Base-by-base conservation (phyloP, 2,888 invertebrate species). In the Dryadula phaetusa region DNA sequence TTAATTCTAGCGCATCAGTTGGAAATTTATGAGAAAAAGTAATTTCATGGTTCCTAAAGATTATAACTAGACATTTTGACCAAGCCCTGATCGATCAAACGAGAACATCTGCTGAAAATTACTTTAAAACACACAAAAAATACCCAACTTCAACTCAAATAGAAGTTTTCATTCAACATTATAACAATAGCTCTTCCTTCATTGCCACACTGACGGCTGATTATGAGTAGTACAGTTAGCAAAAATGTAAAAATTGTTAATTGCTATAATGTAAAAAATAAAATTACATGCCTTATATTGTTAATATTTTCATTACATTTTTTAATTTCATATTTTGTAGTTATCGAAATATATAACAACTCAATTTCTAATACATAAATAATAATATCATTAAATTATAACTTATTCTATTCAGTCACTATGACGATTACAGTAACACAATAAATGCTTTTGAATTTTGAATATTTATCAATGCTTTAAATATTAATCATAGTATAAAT, bases 131-230 rank as follows among this genome's bases (percentile, higher is more conserved):
- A 81, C 79, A 81, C 81, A 86, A 88, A 88, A 91, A 88, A 85
- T 79, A 82, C 83, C 85, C 84, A 82, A 82, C 83, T 84, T 81
- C 85, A 86, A 87, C 88, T 88, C 87, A 91, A 90, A 92, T 91
- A 87, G 90, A 85, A 89, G 83, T 92, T 92, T 92, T 92, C 92
- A 92, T 92, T 92, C 90, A 92, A 85, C 84, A 83, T 83, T 82
- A 83, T 81, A 91, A 92, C 92, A 92, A 92, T 90, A 83, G 92
- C 77, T 86, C 87, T 89, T 90, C 90, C 89, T 92, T 91, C 91
- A 92, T 92, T 92, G 91, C 90, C 88, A 87, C 88, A 88, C 88
- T 88, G 89, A 84, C 87, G 85, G 87, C 90, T 92, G 92, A 92
- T 92, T 90, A 87, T 86, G 77, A 82, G 76, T 76, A 78, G 83